Conservation (phyloP, 2,113 vertebrate genomes). For the Istiophorus platypterus region DNA sequence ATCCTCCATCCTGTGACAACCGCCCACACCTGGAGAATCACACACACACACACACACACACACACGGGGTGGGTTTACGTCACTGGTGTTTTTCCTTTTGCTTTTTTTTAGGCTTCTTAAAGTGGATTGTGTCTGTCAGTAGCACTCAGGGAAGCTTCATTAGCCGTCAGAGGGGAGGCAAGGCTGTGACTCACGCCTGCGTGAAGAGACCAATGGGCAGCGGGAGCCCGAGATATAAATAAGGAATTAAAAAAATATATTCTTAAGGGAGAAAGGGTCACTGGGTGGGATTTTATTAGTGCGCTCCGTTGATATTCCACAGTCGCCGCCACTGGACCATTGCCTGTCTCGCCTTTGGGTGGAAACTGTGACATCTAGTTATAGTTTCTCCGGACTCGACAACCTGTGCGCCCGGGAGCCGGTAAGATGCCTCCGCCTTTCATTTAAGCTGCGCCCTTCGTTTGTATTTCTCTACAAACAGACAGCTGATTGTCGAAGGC, state of each 20-base stretch:
- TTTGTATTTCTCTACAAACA: background rate
- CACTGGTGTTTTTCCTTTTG: constrained; percentile 61
- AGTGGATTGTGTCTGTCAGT: constrained; percentile 71
- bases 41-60: constrained; percentile 12
- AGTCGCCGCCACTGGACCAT: constrained; percentile 80
- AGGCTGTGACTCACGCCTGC: constrained; percentile 85
- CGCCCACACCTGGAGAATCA: constrained; percentile 62
- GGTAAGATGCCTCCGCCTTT: constrained; percentile 72
- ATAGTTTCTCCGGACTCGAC: constrained; percentile 70
- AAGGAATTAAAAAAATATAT: constrained; percentile 70
- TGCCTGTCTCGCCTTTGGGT: constrained; percentile 74
- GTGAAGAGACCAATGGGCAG: constrained; percentile 84
- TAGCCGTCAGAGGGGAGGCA: constrained; percentile 83
- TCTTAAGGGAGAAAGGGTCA: constrained; percentile 83
- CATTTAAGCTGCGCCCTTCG: constrained; percentile 4
- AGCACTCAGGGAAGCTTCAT: constrained; percentile 74
- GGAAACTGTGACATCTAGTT: constrained; percentile 68
- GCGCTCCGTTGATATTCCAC: constrained; percentile 82
- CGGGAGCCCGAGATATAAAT: constrained; percentile 78
- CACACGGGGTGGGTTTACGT: constrained; percentile 39
- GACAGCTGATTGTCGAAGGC: background rate
- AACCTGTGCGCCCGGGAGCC: constrained; percentile 71
- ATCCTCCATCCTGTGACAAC: constrained; percentile 48
- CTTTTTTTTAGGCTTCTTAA: constrained; percentile 62
- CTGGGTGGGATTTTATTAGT: constrained; percentile 79